Conservation (phyloP, 2,113 vertebrate species). For the Rhabdomys dilectus region DNA sequence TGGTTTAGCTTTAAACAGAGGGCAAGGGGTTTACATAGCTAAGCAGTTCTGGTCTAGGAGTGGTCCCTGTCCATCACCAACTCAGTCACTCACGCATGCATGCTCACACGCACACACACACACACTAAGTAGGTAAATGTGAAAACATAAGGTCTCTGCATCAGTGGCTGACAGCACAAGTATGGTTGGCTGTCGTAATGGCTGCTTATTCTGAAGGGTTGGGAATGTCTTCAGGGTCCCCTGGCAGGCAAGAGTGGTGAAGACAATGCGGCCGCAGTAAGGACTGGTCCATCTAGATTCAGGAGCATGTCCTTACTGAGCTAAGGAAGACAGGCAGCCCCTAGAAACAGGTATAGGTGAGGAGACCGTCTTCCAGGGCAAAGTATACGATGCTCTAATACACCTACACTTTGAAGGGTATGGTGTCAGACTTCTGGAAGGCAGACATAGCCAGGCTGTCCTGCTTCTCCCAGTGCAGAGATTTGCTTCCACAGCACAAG, state of each 20-base stretch:
- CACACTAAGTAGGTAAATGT: background rate
- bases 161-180: no score
- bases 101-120: rapidly evolving
- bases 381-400: no score
- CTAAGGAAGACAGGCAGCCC: background rate
- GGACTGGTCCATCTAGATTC: background rate
- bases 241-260: background rate
- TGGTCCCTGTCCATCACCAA: no score
- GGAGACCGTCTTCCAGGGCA: background rate
- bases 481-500: no score
- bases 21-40: background rate
- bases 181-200: background rate
- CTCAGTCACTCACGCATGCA: rapidly evolving
- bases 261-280: background rate
- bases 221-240: background rate
- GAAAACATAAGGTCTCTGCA: background rate
- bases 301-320: no score
- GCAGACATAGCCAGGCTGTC: rapidly evolving
- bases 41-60: background rate
- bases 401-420: background rate
- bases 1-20: background rate
- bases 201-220: background rate
- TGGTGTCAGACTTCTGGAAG: background rate
- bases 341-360: background rate
- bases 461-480: background rate